phyloP scores from a whole-genome alignment of 2,797 vertebrate species.

The Carcharodon carcharias region DNA sequence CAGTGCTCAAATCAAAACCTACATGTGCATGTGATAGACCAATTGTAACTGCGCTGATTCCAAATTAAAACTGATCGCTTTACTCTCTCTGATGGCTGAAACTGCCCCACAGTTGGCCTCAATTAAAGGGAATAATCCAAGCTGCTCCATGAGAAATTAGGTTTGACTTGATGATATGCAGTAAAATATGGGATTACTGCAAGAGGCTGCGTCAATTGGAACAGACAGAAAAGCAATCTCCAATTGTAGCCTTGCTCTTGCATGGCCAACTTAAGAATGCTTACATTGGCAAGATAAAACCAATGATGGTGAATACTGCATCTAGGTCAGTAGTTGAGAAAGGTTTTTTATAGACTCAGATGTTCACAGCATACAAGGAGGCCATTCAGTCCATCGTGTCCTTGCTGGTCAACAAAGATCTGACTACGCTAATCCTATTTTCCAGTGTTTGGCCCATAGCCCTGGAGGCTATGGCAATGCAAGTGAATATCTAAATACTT shows the following conservation, averaged over 20 bases:
- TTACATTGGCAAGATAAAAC: background rate
- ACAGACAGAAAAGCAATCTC: background rate
- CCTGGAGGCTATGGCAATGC: too few relatives aligned
- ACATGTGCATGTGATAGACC: background rate
- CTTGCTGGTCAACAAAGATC: too few relatives aligned
- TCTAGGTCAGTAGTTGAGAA: background rate
- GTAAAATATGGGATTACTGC: background rate
- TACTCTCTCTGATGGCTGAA: background rate
- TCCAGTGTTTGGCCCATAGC: too few relatives aligned
- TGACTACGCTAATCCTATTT: too few relatives aligned
- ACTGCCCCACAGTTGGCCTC: background rate
- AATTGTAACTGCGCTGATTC: background rate
- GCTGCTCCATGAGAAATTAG: background rate
- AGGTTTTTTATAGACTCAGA: background rate
- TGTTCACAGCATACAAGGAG: too few relatives aligned
- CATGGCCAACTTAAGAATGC: background rate
- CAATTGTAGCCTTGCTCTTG: background rate
- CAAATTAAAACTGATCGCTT: background rate
- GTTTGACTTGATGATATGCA: background rate
- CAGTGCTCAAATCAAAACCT: background rate
- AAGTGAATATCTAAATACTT: too few relatives aligned
- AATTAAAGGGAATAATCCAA: background rate
- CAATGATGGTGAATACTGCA: background rate
- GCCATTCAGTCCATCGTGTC: too few relatives aligned
- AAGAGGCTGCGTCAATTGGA: background rate